Evolutionary conservation across 2,888 invertebrate genomes (phyloP), one percentile per base, ranked within the genome.

Genomic region (Drosophila imparisetae): DNA sequence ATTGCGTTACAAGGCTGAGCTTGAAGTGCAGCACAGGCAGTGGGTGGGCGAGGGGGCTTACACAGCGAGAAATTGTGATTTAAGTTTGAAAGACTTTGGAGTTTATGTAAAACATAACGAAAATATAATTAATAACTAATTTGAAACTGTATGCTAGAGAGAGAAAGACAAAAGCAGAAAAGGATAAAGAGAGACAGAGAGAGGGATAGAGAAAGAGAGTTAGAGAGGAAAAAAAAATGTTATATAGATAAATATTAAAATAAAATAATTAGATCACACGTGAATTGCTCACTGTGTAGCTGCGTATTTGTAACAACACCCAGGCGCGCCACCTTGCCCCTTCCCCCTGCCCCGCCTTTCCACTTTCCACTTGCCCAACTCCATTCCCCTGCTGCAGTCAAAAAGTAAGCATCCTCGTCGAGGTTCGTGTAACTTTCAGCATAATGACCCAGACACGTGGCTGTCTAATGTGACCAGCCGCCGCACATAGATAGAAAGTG

Each of bases 381-480:
- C 24, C 32, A 3, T 30, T 21, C 21, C 45, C 2, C 24, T 18
- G 24, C 7, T 8, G 45, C 42, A 30, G 42, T 53, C 61, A 29
- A 78, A 85, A 70, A 67, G 83, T 68, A 80, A 90, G 86, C 90
- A 75, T 78, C 85, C 82, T 75, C 82, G 27, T 24, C 53, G 83
- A 86, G 74, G 73, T 75, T 84, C 89, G 80, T 91, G 83, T 90
- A 90, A 89, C 90, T 89, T 90, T 85, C 87, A 83, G 81, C 84
- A 78, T 91, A 91, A 91, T 88, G 90, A 83, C 90, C 90, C 83
- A 78, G 91, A 81, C 91, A 92, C 91, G 91, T 92, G 91, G 78
- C 92, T 83, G 89, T 77, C 87, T 90, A 87, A 90, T 61, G 70
- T 65, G 66, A 49, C 65, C 62, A 61, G 52, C 45, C 32, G 32